Base-by-base conservation (phyloP, 2,888 invertebrate genomes). In the Pseudolycoriella hygida region DNA sequence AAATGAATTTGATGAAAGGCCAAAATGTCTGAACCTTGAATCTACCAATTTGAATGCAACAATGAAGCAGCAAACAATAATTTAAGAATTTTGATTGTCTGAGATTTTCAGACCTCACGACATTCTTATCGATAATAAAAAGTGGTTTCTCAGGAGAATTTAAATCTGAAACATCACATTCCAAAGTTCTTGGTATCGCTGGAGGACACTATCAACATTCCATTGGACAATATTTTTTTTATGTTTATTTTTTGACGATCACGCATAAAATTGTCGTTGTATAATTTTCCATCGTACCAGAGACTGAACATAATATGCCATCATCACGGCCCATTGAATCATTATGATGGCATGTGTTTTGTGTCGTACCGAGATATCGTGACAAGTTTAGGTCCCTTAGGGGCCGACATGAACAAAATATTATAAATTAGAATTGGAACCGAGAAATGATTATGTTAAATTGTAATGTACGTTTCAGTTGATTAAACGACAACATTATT, bases 401-500 rank as follows among this genome's bases (percentile, higher is more conserved):
- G 34, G 34, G 34, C 34, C 34, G 34, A 34, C 34, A 34, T 34
- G n/a, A 34, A 14, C 15, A 34, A 14, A 14, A 34, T 34, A 34
- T 34, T 14, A 34, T 34, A 12, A 34, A 34, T 14, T 14, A 12
- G 15, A 34, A 34, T 12, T 34, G 15, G 12, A 34, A 14, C 12
- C 34, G 15, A 25, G 25, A 25, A 25, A 25, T 25, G 25, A 25
- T 25, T 25, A 25, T 25, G 25, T 25, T 25, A 25, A 8, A 25
- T 25, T 25, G 25, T 25, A 25, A 25, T 25, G 25, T 25, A 25
- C 25, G 25, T 25, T 25, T 25, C 34, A 34, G 34, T 34, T 34
- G 34, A 34, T 34, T 34, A 34, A 34, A 34, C 34, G 34, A 34
- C 34, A 34, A 34, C 34, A 34, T 34, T 34, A 34, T 34, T 34